These are phyloP conservation scores for Shargacucullia verbasci DNA, from an alignment of 2,888 invertebrate genomes.

Conservation along the genomic window DNA sequence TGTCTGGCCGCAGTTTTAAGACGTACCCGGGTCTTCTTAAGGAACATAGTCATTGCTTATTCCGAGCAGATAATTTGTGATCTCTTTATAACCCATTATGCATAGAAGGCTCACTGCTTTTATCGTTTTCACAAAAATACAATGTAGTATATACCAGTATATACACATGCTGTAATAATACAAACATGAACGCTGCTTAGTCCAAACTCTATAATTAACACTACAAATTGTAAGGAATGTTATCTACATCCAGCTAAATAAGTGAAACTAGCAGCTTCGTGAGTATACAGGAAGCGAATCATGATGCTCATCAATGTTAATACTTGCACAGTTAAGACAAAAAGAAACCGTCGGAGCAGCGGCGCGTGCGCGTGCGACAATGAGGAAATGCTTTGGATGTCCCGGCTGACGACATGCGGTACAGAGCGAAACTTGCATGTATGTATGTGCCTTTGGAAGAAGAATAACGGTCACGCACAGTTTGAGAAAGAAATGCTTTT, in stretches of 20 bases:
- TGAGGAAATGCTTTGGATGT: slow-evolving; percentile 78
- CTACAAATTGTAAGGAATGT: slow-evolving; percentile 25
- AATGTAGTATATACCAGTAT: no score
- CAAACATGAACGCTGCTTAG: neutral
- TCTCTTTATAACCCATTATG: no score
- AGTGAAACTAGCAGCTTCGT: slow-evolving; percentile 27
- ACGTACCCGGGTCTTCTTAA: no score
- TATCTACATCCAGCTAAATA: slow-evolving; percentile 22
- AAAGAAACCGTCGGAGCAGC: slow-evolving; percentile 59
- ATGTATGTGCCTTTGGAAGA: slow-evolving; percentile 4
- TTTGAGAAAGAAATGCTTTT: slow-evolving; percentile 15
- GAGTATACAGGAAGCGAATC: slow-evolving; percentile 54
- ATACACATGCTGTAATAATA: no score
- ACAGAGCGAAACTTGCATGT: slow-evolving; percentile 8
- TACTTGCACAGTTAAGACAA: slow-evolving; percentile 64
- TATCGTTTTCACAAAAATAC: no score
- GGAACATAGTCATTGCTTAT: no score
- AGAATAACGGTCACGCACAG: slow-evolving; percentile 12
- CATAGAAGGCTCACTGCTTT: no score
- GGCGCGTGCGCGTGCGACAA: slow-evolving; percentile 69
- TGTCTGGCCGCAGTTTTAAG: no score
- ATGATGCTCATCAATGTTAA: slow-evolving; percentile 62
- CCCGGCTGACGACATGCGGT: slow-evolving; percentile 61
- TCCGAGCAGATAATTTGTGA: no score
- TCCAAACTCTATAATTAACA: neutral